Evolutionary conservation across 2,888 invertebrate species (phyloP).

Genomic region (Chloroclysta siterata): DNA sequence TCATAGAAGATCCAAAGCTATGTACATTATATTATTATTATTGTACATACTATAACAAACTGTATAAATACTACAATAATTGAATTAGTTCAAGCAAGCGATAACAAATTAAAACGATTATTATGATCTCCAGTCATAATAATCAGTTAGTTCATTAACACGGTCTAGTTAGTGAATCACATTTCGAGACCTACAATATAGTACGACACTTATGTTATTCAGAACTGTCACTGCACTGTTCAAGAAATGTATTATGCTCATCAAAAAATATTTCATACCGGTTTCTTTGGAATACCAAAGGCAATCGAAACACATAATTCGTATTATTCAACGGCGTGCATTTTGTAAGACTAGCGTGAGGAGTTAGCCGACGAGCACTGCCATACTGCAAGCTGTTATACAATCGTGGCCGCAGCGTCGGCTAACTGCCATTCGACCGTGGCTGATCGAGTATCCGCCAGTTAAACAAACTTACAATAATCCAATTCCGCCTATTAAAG

Average conservation of each 20-base stretch:
- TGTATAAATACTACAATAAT: too few species aligned
- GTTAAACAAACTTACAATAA: conserved; percentile 13
- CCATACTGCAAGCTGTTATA: conserved; percentile 45
- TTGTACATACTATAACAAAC: too few species aligned
- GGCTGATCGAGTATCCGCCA: conserved; percentile 21
- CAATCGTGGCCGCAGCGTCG: conserved; percentile 40
- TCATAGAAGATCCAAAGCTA: too few species aligned
- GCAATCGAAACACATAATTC: conserved; percentile 66
- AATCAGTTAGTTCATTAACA: not conserved
- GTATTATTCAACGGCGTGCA: conserved; percentile 45
- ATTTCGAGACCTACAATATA: not conserved
- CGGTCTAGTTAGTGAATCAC: not conserved
- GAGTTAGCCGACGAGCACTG: conserved; percentile 30
- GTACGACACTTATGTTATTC: not conserved
- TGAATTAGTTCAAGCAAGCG: too few species aligned
- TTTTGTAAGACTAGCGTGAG: conserved; percentile 50
- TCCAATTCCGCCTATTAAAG: conserved; percentile 25
- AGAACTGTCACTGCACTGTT: conserved; percentile 9
- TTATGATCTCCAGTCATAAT: too few species aligned
- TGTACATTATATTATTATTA: too few species aligned
- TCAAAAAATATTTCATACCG: conserved; percentile 26
- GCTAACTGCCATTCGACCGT: conserved; percentile 21
- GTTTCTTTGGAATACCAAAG: conserved; percentile 47
- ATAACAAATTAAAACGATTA: too few species aligned
- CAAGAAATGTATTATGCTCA: conserved; percentile 1